A percentile compares a stretch with the other conserved stretches of the same genome.
Conservation (phyloP, 2,888 invertebrate species). For the Tinea pellionella region DNA sequence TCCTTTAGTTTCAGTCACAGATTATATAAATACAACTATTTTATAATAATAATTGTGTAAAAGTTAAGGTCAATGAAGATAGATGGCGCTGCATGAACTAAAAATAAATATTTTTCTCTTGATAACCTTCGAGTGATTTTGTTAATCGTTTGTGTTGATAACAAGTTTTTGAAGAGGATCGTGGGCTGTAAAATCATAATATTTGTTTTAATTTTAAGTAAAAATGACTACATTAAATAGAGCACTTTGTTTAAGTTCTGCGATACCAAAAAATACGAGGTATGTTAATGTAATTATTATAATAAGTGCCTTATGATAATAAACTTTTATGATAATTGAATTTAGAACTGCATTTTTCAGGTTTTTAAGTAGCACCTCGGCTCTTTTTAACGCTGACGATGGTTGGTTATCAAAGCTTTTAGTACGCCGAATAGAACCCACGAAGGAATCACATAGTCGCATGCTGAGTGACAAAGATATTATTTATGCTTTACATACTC, state of each 20-base stretch:
- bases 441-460: slow-evolving; percentile 95
- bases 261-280: slow-evolving; percentile 51
- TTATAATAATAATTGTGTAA: no score
- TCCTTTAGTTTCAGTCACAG: no score
- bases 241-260: slow-evolving; percentile 39
- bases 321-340: slow-evolving; percentile 15
- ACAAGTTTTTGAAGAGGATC: slow-evolving; percentile 30
- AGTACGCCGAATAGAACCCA: slow-evolving; percentile 92
- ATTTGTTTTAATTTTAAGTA: slow-evolving; percentile 17
- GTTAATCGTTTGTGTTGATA: slow-evolving; percentile 51
- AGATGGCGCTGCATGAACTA: slow-evolving; percentile 40
- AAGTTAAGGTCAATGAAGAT: slow-evolving; percentile 26
- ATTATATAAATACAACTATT: no score
- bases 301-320: not conserved
- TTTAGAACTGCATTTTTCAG: slow-evolving; percentile 25
- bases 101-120: slow-evolving; percentile 15
- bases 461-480: slow-evolving; percentile 97
- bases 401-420: slow-evolving; percentile 91
- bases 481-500: slow-evolving; percentile 95
- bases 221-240: slow-evolving; percentile 53
- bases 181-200: not conserved
- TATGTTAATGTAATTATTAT: slow-evolving; percentile 21
- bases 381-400: slow-evolving; percentile 65
- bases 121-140: slow-evolving; percentile 68
- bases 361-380: slow-evolving; percentile 50